Percentiles rank a stretch among this genome's conserved stretches.
These are phyloP conservation scores for Lithophane semibrunnea DNA, from an alignment of 2,888 invertebrate genomes.

Conservation along the genomic window DNA sequence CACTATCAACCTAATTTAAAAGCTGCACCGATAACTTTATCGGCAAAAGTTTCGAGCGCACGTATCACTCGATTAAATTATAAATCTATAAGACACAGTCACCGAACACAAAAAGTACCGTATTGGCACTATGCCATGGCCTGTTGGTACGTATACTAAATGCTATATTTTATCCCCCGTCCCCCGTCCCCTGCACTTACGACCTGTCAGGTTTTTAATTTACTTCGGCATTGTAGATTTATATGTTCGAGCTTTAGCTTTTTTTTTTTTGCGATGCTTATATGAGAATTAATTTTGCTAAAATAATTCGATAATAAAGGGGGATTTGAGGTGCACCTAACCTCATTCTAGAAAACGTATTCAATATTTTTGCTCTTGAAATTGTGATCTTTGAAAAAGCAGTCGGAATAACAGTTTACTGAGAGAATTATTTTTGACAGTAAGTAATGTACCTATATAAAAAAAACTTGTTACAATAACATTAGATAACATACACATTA, in stretches of 20 bases:
- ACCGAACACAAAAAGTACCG: conserved; percentile 63
- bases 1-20: conserved; percentile 20
- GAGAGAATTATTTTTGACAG: not conserved
- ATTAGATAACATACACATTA: too few relatives aligned
- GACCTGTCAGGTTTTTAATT: conserved; percentile 70
- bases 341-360: not conserved
- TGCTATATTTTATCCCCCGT: conserved; percentile 67
- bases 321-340: not conserved
- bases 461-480: not conserved
- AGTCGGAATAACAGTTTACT: not conserved
- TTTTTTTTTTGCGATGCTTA: conserved; percentile 5
- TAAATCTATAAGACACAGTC: conserved; percentile 65
- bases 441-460: too few relatives aligned
- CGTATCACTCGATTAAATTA: conserved; percentile 65
- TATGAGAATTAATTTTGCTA: conserved; percentile 28
- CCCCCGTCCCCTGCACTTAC: conserved; percentile 56
- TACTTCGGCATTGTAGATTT: conserved; percentile 68
- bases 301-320: conserved; percentile 6
- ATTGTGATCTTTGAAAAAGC: not conserved
- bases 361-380: not conserved
- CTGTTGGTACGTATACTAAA: conserved; percentile 67
- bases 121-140: conserved; percentile 64
- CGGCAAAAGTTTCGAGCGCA: conserved; percentile 41
- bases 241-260: conserved; percentile 57
- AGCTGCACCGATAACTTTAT: conserved; percentile 12